Base-by-base conservation (phyloP, 2,888 invertebrate genomes). In the Phaonia tiefii region DNA sequence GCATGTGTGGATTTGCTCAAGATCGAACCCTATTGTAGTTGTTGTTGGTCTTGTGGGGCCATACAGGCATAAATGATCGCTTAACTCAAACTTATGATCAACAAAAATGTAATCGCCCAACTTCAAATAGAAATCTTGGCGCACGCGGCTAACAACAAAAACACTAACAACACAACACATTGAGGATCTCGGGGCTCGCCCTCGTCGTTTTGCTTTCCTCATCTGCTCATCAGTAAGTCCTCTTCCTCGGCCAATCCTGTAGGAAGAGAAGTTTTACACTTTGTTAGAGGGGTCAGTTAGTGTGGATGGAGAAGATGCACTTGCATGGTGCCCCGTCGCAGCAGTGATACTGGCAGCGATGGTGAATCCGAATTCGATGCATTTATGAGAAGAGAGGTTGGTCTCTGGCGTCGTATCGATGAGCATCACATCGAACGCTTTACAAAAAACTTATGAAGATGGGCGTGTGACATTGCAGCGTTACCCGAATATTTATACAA, bases 381-480 rank as follows among this genome's bases (percentile, higher is more conserved):
- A 79, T 71, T 67, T 37, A 67, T 20, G 37, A 56, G 63, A 25
- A 42, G 63, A 86, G 85, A 84, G 83, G 84, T 85, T 85, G 85
- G 80, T 85, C 84, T 79, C 85, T 82, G 75, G 83, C 83, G 81
- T 83, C 74, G 77, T 82, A 79, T 76, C 79, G 74, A 74, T 80
- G 72, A 75, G 75, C 81, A 84, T 31, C 31, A 31, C 42, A 63
- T 83, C 85, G 87, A 80, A 83, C 86, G 88, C 88, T 87, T 88
- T 86, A 88, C 87, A 89, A 44, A 46, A 66, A 46, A 25, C 20
- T n/a, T 46, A 46, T 44, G 26, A 72, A 75, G 70, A 78, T 88
- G 90, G 89, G 89, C 89, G 89, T 89, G 90, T 86, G 88, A 88
- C 88, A 89, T 89, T 89, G 87, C 89, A 87, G 87, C 86, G 87